phyloP scores from a whole-genome alignment of 2,888 invertebrate species.

The Heliconius cydno region DNA sequence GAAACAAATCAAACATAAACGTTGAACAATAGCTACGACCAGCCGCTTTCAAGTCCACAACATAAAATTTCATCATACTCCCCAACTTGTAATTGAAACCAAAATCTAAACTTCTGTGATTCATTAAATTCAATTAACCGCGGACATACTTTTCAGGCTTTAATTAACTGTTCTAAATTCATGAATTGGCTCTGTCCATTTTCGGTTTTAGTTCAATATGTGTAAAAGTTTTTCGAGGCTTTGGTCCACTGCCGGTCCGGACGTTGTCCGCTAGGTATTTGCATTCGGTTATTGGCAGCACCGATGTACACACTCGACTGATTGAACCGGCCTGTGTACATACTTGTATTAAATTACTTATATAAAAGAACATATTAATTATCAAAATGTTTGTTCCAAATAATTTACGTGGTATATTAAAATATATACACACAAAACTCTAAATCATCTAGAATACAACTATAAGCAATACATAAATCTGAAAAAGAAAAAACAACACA shows the following conservation, averaged over 20 bases:
- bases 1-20: background rate
- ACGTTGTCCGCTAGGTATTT: slow-evolving; percentile 70
- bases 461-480: background rate
- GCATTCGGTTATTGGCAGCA: slow-evolving; percentile 78
- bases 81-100: slow-evolving; percentile 35
- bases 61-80: slow-evolving; percentile 42
- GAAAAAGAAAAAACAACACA: slow-evolving; percentile 13
- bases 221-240: slow-evolving; percentile 58
- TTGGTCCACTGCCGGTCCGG: slow-evolving; percentile 51
- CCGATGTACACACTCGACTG: slow-evolving; percentile 74
- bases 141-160: slow-evolving; percentile 40
- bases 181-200: slow-evolving; percentile 50
- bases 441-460: background rate
- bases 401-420: background rate
- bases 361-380: slow-evolving; percentile 21
- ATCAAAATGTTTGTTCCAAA: background rate
- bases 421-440: background rate
- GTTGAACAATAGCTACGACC: background rate
- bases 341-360: slow-evolving; percentile 50
- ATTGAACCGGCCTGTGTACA: slow-evolving; percentile 67
- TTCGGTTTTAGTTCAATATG: slow-evolving; percentile 55
- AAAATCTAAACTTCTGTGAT: slow-evolving; percentile 33
- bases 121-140: slow-evolving; percentile 36
- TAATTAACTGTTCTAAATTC: slow-evolving; percentile 57
- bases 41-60: slow-evolving; percentile 39